Conservation (phyloP, 2,113 vertebrate genomes). For the Indicator indicator region DNA sequence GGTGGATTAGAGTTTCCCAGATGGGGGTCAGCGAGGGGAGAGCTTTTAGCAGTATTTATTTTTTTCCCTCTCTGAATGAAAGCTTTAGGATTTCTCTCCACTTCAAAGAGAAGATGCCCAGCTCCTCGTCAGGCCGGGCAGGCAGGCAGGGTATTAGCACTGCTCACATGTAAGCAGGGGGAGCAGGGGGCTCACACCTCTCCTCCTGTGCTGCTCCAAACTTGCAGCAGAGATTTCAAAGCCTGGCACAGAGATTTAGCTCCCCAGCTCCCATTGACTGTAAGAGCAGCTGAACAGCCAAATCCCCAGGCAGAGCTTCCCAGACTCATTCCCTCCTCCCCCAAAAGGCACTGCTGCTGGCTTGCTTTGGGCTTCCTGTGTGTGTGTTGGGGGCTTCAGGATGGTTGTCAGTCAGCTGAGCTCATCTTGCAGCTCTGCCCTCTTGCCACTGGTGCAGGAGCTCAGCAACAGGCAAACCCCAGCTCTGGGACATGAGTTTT, state of each 20-base stretch:
- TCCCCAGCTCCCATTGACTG: not conserved
- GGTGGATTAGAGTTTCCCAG: conserved; percentile 21
- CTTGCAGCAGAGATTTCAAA: not conserved
- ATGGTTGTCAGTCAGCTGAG: not conserved
- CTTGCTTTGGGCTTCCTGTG: not conserved
- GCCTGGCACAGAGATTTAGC: not conserved
- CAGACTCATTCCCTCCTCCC: not conserved
- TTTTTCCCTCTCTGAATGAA: conserved; percentile 28
- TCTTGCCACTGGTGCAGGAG: accelerated
- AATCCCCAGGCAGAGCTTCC: not conserved
- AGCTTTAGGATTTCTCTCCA: conserved; percentile 23
- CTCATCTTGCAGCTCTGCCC: not conserved
- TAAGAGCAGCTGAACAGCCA: not conserved
- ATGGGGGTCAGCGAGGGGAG: conserved; percentile 43
- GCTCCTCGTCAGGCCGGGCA: not conserved
- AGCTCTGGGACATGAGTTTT: too few species aligned
- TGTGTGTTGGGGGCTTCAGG: accelerated
- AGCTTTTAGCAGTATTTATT: conserved; percentile 57
- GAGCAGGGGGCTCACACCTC: not conserved
- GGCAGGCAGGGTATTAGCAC: not conserved
- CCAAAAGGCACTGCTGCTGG: not conserved
- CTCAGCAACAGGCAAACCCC: accelerated
- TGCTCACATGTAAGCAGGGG: not conserved
- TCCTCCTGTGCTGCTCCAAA: not conserved
- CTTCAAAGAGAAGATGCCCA: conserved; percentile 59